A percentile compares a stretch with the other conserved stretches of the same genome.
Conservation (phyloP, 1,140 invertebrate species). For the Mycetomoellerius zeteki region DNA sequence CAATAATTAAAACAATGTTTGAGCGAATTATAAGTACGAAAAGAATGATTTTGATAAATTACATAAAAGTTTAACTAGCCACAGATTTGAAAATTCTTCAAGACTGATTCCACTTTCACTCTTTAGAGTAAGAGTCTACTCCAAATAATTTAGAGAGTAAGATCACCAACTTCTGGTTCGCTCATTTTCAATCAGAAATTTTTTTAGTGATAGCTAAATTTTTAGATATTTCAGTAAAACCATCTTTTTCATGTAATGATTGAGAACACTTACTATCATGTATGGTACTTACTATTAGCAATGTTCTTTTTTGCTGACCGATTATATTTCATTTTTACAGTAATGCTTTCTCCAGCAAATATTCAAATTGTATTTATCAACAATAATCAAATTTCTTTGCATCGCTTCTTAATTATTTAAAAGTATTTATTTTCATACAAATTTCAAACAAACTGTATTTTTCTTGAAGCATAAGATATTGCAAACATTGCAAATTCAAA, state of each 20-base stretch:
- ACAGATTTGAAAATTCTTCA: too few relatives aligned
- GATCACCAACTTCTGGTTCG: too few relatives aligned
- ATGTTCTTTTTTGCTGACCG: not conserved
- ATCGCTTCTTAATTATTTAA: not conserved
- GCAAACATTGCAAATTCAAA: not conserved
- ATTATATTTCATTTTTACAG: not conserved
- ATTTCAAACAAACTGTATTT: not conserved
- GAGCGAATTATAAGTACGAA: not conserved
- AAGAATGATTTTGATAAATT: too few relatives aligned
- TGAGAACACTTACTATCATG: conserved; percentile 2
- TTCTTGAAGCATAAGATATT: not conserved
- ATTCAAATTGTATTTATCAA: conserved; percentile 10
- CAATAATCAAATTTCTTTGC: not conserved
- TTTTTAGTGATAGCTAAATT: too few relatives aligned
- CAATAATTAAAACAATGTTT: too few relatives aligned
- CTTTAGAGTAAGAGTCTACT: too few relatives aligned
- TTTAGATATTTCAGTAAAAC: too few relatives aligned
- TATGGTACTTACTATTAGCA: too few relatives aligned
- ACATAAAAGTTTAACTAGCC: too few relatives aligned
- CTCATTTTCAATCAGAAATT: too few relatives aligned
- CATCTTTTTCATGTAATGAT: not conserved
- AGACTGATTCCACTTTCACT: too few relatives aligned
- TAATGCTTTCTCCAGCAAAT: conserved; percentile 7
- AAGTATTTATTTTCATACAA: not conserved
- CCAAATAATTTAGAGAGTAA: too few relatives aligned